Evolutionary conservation across 2,888 invertebrate genomes (phyloP).

Genomic region (Eupithecia abbreviata): DNA sequence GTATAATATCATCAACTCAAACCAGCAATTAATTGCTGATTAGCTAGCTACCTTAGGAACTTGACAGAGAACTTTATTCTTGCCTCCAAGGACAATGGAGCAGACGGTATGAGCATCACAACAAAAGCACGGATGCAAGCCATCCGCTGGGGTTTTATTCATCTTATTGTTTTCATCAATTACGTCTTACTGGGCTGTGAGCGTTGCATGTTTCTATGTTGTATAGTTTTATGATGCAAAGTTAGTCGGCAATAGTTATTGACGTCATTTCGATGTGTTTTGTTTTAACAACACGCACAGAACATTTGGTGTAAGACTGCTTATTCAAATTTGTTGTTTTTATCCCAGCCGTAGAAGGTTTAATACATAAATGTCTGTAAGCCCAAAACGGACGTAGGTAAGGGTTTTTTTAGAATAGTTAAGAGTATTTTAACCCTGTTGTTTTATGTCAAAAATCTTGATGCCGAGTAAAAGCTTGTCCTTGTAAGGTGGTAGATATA

Average conservation of each 20-base stretch:
- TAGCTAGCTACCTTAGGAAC: constrained; percentile 26
- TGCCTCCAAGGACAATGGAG: constrained; percentile 63
- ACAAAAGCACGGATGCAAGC: constrained; percentile 73
- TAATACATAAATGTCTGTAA: neutral
- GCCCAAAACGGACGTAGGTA: neutral
- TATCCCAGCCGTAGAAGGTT: neutral
- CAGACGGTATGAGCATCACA: constrained; percentile 60
- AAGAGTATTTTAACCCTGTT: no score
- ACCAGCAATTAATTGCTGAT: constrained; percentile 11
- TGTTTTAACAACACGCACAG: neutral
- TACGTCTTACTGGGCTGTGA: constrained; percentile 30
- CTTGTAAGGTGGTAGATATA: no score
- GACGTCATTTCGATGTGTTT: neutral
- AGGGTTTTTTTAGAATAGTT: no score
- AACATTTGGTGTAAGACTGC: neutral
- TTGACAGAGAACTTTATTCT: constrained; percentile 32
- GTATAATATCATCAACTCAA: neutral
- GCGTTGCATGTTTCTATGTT: neutral
- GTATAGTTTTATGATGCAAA: constrained; percentile 14
- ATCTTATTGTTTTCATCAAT: constrained; percentile 39
- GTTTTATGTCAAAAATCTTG: no score
- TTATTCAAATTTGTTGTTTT: neutral
- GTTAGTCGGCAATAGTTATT: constrained; percentile 3
- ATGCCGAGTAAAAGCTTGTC: no score
- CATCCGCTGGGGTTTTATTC: constrained; percentile 43